Conservation (phyloP, 2,888 invertebrate species). For the Ormyrus pomaceus region DNA sequence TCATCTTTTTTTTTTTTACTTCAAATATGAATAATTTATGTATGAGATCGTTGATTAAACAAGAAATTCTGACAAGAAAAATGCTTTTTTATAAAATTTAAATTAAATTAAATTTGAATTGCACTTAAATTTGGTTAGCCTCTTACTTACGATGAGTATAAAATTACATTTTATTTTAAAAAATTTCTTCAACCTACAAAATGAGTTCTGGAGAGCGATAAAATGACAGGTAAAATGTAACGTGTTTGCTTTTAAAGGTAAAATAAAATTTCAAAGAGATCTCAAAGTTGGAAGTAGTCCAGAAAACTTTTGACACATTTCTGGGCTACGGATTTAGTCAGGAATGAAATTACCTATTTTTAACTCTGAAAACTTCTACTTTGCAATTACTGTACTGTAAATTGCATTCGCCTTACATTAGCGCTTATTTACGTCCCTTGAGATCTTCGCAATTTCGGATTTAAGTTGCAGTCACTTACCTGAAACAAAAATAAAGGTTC, state of each 20-base stretch:
- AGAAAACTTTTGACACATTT: slow-evolving; percentile 22
- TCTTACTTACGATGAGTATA: no score
- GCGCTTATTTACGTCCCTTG: neutral
- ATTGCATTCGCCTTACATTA: slow-evolving; percentile 6
- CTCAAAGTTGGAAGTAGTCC: neutral
- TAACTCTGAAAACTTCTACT: neutral
- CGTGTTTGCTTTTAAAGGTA: neutral
- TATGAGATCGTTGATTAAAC: no score
- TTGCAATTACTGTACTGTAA: neutral
- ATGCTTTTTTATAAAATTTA: no score
- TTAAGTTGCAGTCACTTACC: slow-evolving; percentile 26
- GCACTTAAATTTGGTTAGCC: no score
- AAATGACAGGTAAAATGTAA: neutral
- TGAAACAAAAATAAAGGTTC: slow-evolving; percentile 24
- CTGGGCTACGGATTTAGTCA: neutral
- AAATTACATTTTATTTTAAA: no score
- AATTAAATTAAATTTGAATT: no score
- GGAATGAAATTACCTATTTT: slow-evolving; percentile 16
- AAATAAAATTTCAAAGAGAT: slow-evolving; percentile 9
- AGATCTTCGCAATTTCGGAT: neutral
- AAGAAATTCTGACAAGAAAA: no score
- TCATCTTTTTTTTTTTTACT: no score
- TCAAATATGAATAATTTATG: no score
- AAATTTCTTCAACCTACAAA: no score
- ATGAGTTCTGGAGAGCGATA: neutral